These are phyloP conservation scores for Oscarella lobularis DNA, from an alignment of 37 sponge, comb jelly and placozoan genomes.

Conservation along the genomic window DNA sequence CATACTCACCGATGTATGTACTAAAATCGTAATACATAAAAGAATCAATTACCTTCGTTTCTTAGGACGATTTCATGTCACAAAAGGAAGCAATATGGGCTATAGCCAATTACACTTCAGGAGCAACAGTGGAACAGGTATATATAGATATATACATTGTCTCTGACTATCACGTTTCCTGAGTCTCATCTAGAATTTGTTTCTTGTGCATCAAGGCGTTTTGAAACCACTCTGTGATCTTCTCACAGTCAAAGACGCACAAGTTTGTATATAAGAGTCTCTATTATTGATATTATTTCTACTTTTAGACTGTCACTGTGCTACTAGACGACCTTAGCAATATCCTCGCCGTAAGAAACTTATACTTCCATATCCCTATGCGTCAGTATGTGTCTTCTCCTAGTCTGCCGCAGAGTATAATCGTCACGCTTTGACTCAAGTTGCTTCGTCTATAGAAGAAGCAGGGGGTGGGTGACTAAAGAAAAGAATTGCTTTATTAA, in stretches of 20 bases:
- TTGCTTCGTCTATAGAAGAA: constrained; percentile 64
- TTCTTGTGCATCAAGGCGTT: constrained; percentile 35
- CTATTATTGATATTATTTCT: neutral
- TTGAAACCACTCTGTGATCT: constrained; percentile 85
- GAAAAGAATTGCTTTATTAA: neutral
- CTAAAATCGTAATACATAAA: too few species aligned
- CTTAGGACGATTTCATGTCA: constrained; percentile 73
- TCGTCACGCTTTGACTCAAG: constrained; percentile 6
- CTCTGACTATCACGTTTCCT: too few species aligned
- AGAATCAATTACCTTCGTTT: neutral
- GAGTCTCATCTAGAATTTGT: too few species aligned
- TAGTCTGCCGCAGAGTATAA: neutral
- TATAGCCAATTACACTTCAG: constrained; percentile 86
- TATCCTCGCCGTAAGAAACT: constrained; percentile 51
- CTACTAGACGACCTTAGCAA: constrained; percentile 61
- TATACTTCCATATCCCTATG: neutral
- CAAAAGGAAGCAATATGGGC: constrained; percentile 97
- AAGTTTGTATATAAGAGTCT: neutral
- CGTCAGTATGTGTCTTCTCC: neutral
- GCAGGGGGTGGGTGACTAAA: constrained; percentile 17
- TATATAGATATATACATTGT: too few species aligned
- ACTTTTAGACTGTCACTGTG: constrained; percentile 36
- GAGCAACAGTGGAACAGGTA: constrained; percentile 73
- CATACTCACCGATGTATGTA: constrained; percentile 4
- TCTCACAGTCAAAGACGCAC: constrained; percentile 54